phyloP scores from a whole-genome alignment of 2,113 vertebrate species.

The Rhodinocichla rosea region DNA sequence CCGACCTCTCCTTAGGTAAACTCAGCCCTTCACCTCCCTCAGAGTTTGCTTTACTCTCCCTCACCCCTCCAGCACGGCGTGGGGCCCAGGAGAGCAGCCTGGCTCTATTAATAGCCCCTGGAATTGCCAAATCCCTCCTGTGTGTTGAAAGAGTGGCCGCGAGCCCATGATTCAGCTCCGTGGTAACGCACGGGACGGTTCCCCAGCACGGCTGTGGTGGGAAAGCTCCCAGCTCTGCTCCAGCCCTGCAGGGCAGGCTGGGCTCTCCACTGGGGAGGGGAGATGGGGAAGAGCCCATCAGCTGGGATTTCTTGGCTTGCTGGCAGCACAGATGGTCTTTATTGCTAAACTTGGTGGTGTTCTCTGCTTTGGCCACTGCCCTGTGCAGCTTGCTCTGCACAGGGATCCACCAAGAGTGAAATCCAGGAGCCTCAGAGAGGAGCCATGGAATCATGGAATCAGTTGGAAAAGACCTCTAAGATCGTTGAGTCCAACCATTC shows the following conservation, averaged over 20 bases:
- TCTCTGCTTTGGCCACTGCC: not conserved
- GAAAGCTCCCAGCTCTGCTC: not conserved
- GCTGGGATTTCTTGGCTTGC: not conserved
- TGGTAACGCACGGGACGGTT: not conserved
- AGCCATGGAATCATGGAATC: not conserved
- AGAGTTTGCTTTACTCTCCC: constrained; percentile 13
- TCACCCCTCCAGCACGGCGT: not conserved
- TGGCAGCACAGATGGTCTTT: not conserved
- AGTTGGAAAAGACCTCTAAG: not conserved
- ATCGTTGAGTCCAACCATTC: rapidly evolving
- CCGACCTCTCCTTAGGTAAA: constrained; percentile 59
- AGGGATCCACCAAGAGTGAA: rapidly evolving
- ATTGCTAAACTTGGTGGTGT: not conserved
- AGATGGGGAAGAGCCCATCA: not conserved
- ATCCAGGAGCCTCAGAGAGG: not conserved
- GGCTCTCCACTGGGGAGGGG: not conserved
- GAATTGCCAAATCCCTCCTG: constrained; percentile 34
- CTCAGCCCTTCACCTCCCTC: not conserved
- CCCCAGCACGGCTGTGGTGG: rapidly evolving
- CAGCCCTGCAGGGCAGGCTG: not conserved
- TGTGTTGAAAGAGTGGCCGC: constrained; percentile 14
- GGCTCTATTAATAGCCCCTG: constrained; percentile 6
- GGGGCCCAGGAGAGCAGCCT: not conserved
- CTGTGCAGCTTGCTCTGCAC: not conserved
- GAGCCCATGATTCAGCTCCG: not conserved